Conservation (phyloP, 2,888 invertebrate genomes). For the Strigamia maritima region DNA sequence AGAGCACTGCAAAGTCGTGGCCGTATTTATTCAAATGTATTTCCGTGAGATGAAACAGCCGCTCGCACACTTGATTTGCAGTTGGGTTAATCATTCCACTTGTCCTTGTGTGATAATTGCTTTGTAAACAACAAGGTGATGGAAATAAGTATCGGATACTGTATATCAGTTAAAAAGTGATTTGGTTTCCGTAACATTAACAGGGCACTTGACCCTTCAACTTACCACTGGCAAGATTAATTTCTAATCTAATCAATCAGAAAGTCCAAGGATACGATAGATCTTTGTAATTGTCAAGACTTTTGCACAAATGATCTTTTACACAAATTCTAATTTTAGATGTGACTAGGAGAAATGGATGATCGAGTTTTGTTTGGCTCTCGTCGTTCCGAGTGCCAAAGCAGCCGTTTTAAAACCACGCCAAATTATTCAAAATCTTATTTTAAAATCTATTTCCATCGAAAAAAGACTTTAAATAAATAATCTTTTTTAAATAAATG, state of each 20-base stretch:
- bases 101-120: not conserved
- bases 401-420: not conserved
- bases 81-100: not conserved
- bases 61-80: not conserved
- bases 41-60: not conserved
- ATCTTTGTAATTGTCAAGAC: too few species aligned
- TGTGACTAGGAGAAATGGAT: not conserved
- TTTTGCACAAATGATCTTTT: too few species aligned
- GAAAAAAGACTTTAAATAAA: not conserved
- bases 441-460: not conserved
- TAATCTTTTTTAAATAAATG: not conserved
- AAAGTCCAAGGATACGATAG: not conserved
- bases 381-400: not conserved
- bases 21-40: not conserved
- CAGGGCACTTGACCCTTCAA: not conserved
- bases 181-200: not conserved
- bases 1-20: not conserved
- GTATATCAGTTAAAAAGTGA: not conserved
- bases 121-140: not conserved
- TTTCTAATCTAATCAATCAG: not conserved
- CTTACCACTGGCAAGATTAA: not conserved
- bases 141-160: not conserved
- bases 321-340: not conserved
- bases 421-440: not conserved
- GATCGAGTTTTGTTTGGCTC: not conserved